Evolutionary conservation across 2,113 vertebrate species (phyloP).

Genomic region (Taxidea taxus): DNA sequence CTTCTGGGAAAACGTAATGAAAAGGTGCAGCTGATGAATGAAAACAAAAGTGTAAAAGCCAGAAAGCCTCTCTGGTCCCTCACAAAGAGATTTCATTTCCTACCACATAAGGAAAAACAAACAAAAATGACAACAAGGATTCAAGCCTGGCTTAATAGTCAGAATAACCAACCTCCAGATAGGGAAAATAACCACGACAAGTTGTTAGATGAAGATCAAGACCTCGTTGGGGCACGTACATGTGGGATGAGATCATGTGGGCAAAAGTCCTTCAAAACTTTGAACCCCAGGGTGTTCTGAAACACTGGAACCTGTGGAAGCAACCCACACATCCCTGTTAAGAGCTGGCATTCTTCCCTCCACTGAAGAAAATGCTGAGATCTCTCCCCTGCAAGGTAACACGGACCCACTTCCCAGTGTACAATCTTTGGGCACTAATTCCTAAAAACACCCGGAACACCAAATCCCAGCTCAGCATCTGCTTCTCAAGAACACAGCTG

Average conservation of each 20-base stretch:
- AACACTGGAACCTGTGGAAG: neutral
- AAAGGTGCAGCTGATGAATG: neutral
- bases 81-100: neutral
- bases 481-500: neutral
- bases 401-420: fast-evolving
- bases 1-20: neutral
- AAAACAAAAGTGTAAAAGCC: neutral
- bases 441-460: neutral
- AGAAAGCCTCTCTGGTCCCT: neutral
- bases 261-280: neutral
- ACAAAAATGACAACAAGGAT: neutral
- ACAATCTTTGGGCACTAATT: neutral
- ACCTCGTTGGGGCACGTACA: neutral
- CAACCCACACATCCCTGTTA: neutral
- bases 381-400: neutral
- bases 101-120: neutral
- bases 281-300: neutral
- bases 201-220: neutral
- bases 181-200: neutral
- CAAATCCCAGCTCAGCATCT: neutral
- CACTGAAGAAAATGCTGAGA: neutral
- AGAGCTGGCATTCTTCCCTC: neutral
- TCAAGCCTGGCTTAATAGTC: neutral
- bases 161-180: neutral
- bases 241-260: neutral